Percentiles rank a stretch among this genome's conserved stretches.
Conservation (phyloP, 2,888 invertebrate genomes). For the Lissocephala sabroskyi region DNA sequence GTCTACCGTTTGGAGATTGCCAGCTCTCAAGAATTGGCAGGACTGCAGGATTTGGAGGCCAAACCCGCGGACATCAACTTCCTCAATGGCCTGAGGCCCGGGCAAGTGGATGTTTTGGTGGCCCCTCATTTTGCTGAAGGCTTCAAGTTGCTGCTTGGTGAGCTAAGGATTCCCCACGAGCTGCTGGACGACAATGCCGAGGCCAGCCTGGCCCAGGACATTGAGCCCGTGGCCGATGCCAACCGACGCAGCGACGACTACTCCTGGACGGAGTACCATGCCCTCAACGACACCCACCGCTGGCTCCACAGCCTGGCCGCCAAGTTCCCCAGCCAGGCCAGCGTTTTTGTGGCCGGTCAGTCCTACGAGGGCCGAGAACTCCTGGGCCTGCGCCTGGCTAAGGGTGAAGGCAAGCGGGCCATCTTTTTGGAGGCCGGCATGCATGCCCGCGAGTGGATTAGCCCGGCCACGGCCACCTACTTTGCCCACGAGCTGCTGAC, state of each 20-base stretch:
- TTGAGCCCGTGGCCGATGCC: conserved; percentile 39
- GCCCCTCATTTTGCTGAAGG: conserved; percentile 44
- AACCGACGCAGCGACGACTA: conserved; percentile 41
- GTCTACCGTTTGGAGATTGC: too few species aligned
- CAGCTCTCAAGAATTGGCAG: too few species aligned
- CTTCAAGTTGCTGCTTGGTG: conserved; percentile 29
- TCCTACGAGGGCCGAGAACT: conserved; percentile 77
- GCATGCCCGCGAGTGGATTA: conserved; percentile 84
- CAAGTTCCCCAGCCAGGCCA: conserved; percentile 72
- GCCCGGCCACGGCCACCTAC: conserved; percentile 78
- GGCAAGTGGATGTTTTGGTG: conserved; percentile 71
- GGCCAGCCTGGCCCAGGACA: conserved; percentile 37
- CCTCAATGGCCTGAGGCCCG: conserved; percentile 71
- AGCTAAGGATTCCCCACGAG: conserved; percentile 71
- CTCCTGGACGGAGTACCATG: conserved; percentile 60
- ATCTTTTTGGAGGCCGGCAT: conserved; percentile 76
- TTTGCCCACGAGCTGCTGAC: conserved; percentile 77
- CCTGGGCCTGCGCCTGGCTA: conserved; percentile 74
- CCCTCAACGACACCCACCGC: conserved; percentile 73
- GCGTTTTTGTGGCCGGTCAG: conserved; percentile 73
- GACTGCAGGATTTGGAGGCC: too few species aligned
- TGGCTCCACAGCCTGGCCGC: conserved; percentile 75
- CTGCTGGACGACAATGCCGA: conserved; percentile 71
- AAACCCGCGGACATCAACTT: too few species aligned
- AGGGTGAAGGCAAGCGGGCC: conserved; percentile 8